These are phyloP conservation scores for Megalops atlanticus DNA, from an alignment of 2,113 vertebrate genomes.

Conservation along the genomic window DNA sequence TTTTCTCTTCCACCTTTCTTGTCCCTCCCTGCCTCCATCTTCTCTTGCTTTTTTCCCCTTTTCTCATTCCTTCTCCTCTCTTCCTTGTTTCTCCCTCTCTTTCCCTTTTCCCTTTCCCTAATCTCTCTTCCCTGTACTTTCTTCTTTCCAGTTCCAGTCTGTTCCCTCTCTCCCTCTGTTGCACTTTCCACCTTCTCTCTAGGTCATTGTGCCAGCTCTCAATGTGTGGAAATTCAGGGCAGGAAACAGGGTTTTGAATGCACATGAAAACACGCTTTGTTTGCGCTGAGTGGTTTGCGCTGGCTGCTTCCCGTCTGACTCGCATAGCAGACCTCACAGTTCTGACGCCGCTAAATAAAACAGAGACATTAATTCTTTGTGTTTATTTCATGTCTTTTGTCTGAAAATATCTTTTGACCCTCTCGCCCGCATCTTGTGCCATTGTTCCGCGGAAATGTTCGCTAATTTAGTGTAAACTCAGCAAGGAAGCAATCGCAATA, in stretches of 20 bases:
- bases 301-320: not conserved
- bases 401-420: not conserved
- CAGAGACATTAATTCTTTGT: not conserved
- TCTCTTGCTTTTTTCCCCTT: not conserved
- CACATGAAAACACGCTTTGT: not conserved
- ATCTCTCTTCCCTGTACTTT: too few species aligned
- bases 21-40: too few species aligned
- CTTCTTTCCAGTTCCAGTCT: too few species aligned
- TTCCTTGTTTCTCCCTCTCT: too few species aligned
- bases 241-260: not conserved
- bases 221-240: not conserved
- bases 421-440: not conserved
- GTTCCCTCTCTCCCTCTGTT: too few species aligned
- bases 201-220: conserved; percentile 3
- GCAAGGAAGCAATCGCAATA: not conserved
- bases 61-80: not conserved
- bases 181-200: too few species aligned
- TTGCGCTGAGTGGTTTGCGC: not conserved
- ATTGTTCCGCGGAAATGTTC: not conserved
- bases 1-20: not conserved
- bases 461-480: not conserved
- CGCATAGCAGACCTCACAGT: not conserved
- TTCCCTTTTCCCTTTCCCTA: too few species aligned
- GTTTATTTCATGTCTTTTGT: not conserved
- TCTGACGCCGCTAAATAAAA: not conserved